phyloP scores from a whole-genome alignment of 2,113 vertebrate genomes.

The Reinhardtius hippoglossoides region DNA sequence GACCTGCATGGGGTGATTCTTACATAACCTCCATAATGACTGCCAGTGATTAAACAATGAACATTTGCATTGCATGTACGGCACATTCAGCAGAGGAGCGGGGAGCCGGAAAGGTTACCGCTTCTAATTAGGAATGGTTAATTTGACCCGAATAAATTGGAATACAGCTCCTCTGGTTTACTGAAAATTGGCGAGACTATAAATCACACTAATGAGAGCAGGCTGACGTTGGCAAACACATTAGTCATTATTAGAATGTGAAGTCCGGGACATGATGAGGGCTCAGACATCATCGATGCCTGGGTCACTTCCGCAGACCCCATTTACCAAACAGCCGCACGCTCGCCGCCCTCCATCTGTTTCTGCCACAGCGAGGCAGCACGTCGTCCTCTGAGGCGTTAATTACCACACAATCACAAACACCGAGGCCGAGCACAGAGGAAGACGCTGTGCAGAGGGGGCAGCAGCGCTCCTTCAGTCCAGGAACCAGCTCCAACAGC shows the following conservation, averaged over 20 bases:
- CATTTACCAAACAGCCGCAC: conserved; percentile 26
- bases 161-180: conserved; percentile 73
- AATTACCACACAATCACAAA: not conserved
- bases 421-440: not conserved
- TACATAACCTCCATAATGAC: conserved; percentile 44
- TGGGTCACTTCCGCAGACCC: conserved; percentile 14
- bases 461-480: not conserved
- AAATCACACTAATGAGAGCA: conserved; percentile 85
- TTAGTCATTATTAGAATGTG: conserved; percentile 70
- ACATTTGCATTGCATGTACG: conserved; percentile 45
- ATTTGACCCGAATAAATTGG: conserved; percentile 79
- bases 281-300: conserved; percentile 21
- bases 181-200: conserved; percentile 77
- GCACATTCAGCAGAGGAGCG: conserved; percentile 5
- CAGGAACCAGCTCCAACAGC: not conserved
- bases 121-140: conserved; percentile 69
- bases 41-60: conserved; percentile 47
- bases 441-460: not conserved
- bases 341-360: conserved; percentile 12
- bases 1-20: conserved; percentile 32
- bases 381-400: not conserved
- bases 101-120: conserved; percentile 42
- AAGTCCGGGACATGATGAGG: conserved; percentile 48
- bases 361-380: not conserved
- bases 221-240: conserved; percentile 68